Evolutionary conservation across 2,797 vertebrate genomes (phyloP), one percentile per base, ranked within the genome.

Genomic region (Pagetopsis macropterus): DNA sequence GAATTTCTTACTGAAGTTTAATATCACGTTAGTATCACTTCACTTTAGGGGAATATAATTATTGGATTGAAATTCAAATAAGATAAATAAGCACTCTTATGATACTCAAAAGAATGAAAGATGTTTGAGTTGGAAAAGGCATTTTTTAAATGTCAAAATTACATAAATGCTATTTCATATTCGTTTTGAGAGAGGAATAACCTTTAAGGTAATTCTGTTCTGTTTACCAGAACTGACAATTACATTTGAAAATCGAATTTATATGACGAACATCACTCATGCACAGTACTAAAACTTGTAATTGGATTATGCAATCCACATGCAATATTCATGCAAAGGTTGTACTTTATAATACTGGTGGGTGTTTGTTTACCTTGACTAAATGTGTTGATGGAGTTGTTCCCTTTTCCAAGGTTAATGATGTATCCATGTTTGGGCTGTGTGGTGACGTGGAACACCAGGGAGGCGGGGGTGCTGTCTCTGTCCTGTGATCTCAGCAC

Each of bases 391-490:
- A 98, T 89, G 55, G 96, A 97, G 89, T 96, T 93, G 88, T 98
- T 98, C 66, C 98, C 96, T 76, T 92, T 94, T 78, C 91, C 93
- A 84, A 96, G 80, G 89, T 97, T 92, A 55, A 98, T 90, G 67
- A 99, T 92, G 88, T 96, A 95, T 6, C 98, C 98, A 17, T 98
- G 95, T 69, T 84, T 94, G 0, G 97, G 97, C 44, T 89, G 89
- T 16, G 90, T 85, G 1, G 94, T 96, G 85, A 99, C 86, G 76
- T 91, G 90, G 87, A 97, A 96, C 78, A 92, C 80, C 77, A 98
- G 91, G 17, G 91, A 89, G 51, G 76, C 44, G 0, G 90, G 93
- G 8, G 72, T 82, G 78, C 96, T 98, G 94, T 98, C 97, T 83
- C 94, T 92, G 89, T 99, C 97, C 86, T 96, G 95, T 2, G 91